Base-by-base conservation (phyloP, 1,140 invertebrate genomes). In the Littorina saxatilis region DNA sequence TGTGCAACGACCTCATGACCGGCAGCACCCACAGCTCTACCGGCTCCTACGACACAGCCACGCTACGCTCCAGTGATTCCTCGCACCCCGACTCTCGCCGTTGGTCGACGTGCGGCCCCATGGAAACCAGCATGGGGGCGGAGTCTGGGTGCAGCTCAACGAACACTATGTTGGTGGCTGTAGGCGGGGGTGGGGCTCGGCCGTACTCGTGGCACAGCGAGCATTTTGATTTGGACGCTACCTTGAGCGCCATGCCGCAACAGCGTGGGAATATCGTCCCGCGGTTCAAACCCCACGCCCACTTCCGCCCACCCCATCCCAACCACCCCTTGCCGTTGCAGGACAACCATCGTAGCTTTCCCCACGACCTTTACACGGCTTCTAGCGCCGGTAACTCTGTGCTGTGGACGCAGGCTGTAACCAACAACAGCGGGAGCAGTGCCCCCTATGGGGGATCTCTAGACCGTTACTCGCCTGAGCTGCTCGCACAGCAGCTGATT, bases 151-250 rank as follows among this genome's bases (percentile, higher is more conserved):
- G 79, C 32, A 80, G 75, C 40, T 78, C 77, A n/a, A 79, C 79
- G 58, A 83, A 84, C 0, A 85, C 87, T 0, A 85, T 88, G 84
- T 47, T 87, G 68, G 83, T 87, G 7, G 82, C 87, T 15, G n/a
- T n/a, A n/a, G n/a, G n/a, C n/a, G 84, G 82, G 35, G 82, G 85
- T 11, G 66, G 66, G 0, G 85, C 83, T 50, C 82, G 90, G n/a
- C 90, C 90, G 0, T 90, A 89, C 73, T 90, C 88, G 74, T 91
- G 90, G 90, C 89, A 91, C 68, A 89, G 88, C 84, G 90, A 91
- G 79, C 87, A 84, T 68, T 91, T 91, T 84, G 88, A 91, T 55
- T 78, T 91, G n/a, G 89, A 91, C 80, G 66, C 84, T 39, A 83
- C 86, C 23, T 61, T 88, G 72, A 77, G 23, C 35, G 55, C 76